Conservation (phyloP, 2,888 invertebrate species). For the Cephus sareptanus region DNA sequence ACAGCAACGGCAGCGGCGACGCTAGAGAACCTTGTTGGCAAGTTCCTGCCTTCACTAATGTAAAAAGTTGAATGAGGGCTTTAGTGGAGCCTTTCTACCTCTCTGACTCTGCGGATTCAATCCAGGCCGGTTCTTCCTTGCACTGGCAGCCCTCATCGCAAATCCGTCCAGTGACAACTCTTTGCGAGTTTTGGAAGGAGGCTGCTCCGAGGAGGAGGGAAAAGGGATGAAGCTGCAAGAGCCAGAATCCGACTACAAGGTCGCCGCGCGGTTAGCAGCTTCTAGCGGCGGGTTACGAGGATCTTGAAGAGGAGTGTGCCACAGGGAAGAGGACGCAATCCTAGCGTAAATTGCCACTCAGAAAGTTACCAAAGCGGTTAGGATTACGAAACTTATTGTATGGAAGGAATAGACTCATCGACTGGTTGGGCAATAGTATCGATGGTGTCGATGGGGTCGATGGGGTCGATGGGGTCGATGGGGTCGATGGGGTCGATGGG, state of each 20-base stretch:
- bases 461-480: too few species aligned
- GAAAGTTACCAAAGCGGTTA: constrained; percentile 40
- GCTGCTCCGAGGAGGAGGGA: too few species aligned
- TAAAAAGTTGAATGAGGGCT: constrained; percentile 5
- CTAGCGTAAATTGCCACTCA: constrained; percentile 41
- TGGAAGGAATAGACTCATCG: constrained; percentile 30
- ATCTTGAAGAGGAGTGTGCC: too few species aligned
- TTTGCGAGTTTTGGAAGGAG: neutral
- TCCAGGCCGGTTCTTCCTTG: neutral
- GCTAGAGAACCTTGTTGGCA: too few species aligned
- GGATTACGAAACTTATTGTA: constrained; percentile 46
- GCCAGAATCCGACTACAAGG: too few species aligned
- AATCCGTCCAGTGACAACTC: neutral
- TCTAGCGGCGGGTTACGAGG: too few species aligned
- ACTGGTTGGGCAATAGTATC: neutral
- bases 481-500: too few species aligned
- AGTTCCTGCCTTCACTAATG: neutral
- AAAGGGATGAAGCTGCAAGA: too few species aligned
- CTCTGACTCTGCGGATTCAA: neutral
- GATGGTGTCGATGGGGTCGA: too few species aligned
- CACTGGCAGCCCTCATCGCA: neutral
- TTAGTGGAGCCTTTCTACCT: neutral
- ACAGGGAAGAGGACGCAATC: too few species aligned
- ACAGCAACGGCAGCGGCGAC: too few species aligned
- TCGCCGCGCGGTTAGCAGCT: too few species aligned